These are phyloP conservation scores for Vanessa cardui DNA, from an alignment of 2,888 invertebrate species.

Conservation along the genomic window DNA sequence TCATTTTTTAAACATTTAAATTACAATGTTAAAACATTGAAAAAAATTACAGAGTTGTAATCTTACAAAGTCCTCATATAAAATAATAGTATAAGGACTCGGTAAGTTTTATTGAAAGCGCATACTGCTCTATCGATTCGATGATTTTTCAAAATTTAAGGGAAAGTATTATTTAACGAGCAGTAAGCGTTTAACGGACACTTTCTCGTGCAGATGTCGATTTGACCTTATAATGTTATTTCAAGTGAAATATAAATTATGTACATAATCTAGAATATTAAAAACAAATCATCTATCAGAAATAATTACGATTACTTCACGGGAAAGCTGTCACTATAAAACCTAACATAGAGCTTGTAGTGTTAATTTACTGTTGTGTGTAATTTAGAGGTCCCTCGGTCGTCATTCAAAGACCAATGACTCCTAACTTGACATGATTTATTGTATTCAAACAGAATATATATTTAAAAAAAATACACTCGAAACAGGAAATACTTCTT, in stretches of 20 bases:
- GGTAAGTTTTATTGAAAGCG: not conserved
- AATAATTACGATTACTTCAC: constrained; percentile 19
- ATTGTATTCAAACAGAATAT: no score
- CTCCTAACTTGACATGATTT: not conserved
- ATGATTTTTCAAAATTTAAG: constrained; percentile 1
- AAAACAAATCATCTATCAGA: not conserved
- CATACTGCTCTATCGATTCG: not conserved
- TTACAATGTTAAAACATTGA: not conserved
- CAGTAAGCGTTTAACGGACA: constrained; percentile 8
- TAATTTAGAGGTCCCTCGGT: constrained; percentile 82
- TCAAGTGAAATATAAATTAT: no score
- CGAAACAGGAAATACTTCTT: no score
- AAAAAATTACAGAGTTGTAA: constrained; percentile 6
- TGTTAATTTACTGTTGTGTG: constrained; percentile 78
- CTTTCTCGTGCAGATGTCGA: constrained; percentile 28
- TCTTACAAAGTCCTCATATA: no score
- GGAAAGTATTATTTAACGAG: not conserved
- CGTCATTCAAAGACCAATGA: constrained; percentile 41
- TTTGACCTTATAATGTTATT: not conserved
- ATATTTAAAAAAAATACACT: no score
- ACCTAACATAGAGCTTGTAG: constrained; percentile 47
- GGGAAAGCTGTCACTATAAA: constrained; percentile 34
- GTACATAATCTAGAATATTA: no score
- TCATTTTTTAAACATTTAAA: not conserved
- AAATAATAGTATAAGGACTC: constrained; percentile 8